Base-by-base conservation (phyloP, 2,797 vertebrate species). In the Moxostoma hubbsi region DNA sequence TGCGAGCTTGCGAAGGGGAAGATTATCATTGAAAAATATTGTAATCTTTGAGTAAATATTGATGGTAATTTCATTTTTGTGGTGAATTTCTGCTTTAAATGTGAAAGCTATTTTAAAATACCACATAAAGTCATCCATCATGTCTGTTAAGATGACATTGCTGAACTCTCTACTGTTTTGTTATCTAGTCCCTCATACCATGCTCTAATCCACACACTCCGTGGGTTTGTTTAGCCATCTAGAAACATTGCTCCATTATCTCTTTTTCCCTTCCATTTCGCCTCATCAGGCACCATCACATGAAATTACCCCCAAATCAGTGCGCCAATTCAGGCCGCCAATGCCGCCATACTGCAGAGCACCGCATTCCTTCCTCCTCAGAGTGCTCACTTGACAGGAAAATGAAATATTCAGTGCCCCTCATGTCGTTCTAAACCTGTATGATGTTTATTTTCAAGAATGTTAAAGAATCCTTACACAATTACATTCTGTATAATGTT, bases 171-270 rank as follows among this genome's bases (percentile, higher is more conserved):
- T 9, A 57, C 11, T 16, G 7, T 63, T 69, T 18, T 70, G 6
- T 50, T 24, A 55, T 16, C 51, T 36, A 24, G 64, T 73, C 62
- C 49, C 62, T 80, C 58, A 63, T 74, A 9, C 57, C 75, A 78
- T 83, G 81, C 55, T 71, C 67, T 82, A 71, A 84, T 85, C 80
- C 61, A 82, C 70, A 84, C 84, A 85, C 80, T 82, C 82, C 45
- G 65, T 51, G 65, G 66, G 73, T 88, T 85, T 88, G 67, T 81
- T 85, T 85, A 78, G 83, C 58, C 15, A 45, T 46, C 47, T 51
- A 58, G 36, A 24, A 57, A 82, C 51, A 81, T 81, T 81, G 67
- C 67, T 72, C 46, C 16, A 43, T 65, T 16, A 50, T 63, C 46
- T 53, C 3, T 58, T 43, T 71, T 70, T 71, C 54, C 24, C 66